Conservation (phyloP, 2,113 vertebrate genomes). For the Erinaceus europaeus region DNA sequence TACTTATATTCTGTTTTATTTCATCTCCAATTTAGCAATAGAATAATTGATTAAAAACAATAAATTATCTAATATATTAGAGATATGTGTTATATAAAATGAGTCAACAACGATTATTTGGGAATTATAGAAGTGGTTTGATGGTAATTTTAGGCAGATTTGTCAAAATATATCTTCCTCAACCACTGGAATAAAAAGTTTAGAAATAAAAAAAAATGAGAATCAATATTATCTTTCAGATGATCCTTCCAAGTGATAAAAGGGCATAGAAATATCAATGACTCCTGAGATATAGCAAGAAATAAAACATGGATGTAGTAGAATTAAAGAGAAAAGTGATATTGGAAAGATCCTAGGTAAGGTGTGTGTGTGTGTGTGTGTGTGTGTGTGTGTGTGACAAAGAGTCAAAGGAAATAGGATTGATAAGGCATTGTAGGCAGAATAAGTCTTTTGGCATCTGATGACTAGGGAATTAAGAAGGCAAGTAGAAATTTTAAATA, state of each 20-base stretch:
- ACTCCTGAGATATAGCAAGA: neutral
- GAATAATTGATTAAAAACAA: neutral
- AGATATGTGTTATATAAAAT: neutral
- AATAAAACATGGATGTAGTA: accelerated
- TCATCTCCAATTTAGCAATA: neutral
- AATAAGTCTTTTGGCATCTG: neutral
- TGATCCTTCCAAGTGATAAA: neutral
- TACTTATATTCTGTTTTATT: neutral
- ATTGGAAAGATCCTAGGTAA: neutral
- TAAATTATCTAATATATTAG: neutral
- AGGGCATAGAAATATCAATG: too few species aligned
- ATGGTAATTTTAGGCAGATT: neutral
- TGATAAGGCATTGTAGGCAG: neutral
- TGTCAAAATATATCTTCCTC: neutral
- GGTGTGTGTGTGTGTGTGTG: neutral
- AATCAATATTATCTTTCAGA: neutral
- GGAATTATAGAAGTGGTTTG: neutral
- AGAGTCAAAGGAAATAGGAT: neutral
- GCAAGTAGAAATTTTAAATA: too few species aligned
- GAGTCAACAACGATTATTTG: neutral
- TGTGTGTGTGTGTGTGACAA: neutral
- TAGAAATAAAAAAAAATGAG: neutral
- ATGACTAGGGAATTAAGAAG: neutral
- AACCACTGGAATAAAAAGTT: neutral
- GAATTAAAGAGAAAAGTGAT: neutral